Evolutionary conservation across 1,140 invertebrate genomes (phyloP), one percentile per base, ranked within the genome.

Genomic region (Maniola jurtina): DNA sequence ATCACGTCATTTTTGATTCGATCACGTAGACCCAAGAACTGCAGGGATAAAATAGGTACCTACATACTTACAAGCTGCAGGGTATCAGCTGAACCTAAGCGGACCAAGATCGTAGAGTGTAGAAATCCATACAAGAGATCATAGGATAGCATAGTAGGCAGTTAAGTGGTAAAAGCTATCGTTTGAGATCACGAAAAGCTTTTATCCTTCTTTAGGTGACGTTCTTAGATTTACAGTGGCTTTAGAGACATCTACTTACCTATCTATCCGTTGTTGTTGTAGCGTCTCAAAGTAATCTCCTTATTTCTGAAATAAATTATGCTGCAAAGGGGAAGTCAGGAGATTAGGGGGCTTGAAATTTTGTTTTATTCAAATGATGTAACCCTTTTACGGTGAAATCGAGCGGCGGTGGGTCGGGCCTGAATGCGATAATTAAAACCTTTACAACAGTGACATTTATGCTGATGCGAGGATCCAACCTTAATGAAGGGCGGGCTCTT

Each of bases 401-500:
- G 63, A 64, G 78, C 69, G 62, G 84, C 76, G 84, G 85, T 88
- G 80, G 86, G 87, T 88, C 84, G 75, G 64, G 60, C 55, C 59
- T 68, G 71, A 58, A 72, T 66, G 64, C 64, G 76, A 84, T 89
- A 89, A 89, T 89, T 89, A 89, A 89, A 88, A 84, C 73, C 80
- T 89, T 75, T 69, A 68, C 73, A 68, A 63, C 67, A 79, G 80
- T 89, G 87, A 89, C 87, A 87, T 89, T 89, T 84, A 89, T 81
- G 81, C 81, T 88, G 85, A 88, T 87, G 80, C 78, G 71, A 75
- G 77, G 78, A 81, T 76, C 67, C 76, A 63, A 70, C 65, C 75
- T 83, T 86, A 87, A 89, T 83, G 82, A 82, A 70, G 73, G 79
- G 81, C 79, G 81, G 79, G 72, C 76, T 64, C 82, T 87, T 87